These are phyloP conservation scores for Strongylocentrotus purpuratus DNA, from an alignment of 35 echinoderm and acorn worm genomes.

Conservation along the genomic window DNA sequence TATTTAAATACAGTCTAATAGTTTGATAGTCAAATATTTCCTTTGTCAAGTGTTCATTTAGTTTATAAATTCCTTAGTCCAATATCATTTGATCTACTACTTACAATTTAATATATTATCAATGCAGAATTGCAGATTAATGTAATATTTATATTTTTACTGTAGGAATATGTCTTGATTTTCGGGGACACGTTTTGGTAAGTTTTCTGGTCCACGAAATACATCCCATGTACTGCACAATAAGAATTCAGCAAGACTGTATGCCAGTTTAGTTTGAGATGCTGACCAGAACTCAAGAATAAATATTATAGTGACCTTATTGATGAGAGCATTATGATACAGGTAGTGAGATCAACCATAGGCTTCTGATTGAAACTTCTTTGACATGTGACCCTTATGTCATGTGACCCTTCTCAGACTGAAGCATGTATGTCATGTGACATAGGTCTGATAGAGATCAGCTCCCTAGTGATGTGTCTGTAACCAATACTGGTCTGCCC, in stretches of 20 bases:
- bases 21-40: too few species aligned
- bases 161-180: too few species aligned
- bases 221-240: too few species aligned
- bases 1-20: too few species aligned
- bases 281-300: background rate
- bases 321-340: too few species aligned
- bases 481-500: constrained; percentile 1
- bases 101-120: too few species aligned
- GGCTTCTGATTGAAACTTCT: background rate
- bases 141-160: too few species aligned
- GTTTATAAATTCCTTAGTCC: background rate
- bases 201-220: too few species aligned
- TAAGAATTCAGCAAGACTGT: background rate
- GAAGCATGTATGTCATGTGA: constrained; percentile 1
- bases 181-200: too few species aligned
- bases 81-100: background rate
- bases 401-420: background rate
- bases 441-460: constrained; percentile 10
- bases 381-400: background rate
- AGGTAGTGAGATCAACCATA: background rate
- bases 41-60: background rate
- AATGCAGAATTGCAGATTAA: too few species aligned
- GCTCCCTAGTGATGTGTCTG: background rate
- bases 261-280: background rate
- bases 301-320: background rate